Conservation (phyloP, 2,888 invertebrate species). For the Gortyna flavago region DNA sequence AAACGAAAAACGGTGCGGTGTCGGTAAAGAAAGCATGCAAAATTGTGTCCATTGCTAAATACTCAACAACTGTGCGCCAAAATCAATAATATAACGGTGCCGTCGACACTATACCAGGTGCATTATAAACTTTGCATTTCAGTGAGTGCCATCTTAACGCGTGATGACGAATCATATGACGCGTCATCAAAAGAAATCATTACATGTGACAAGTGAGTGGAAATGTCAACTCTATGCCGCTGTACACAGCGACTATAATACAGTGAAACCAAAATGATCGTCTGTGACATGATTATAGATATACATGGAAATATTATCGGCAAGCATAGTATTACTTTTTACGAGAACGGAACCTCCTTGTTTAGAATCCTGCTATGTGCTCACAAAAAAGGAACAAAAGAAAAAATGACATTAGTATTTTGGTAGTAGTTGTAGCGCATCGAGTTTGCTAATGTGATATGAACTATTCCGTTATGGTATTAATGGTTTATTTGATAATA, state of each 20-base stretch:
- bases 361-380: constrained; percentile 90
- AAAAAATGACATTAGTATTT: constrained; percentile 89
- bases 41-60: constrained; percentile 90
- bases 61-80: constrained; percentile 90
- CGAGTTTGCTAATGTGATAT: constrained; percentile 69
- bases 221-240: constrained; percentile 79
- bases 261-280: constrained; percentile 79
- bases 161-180: constrained; percentile 76
- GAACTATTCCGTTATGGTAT: constrained; percentile 69
- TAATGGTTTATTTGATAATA: constrained; percentile 65
- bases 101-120: constrained; percentile 89
- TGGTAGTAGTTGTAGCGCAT: constrained; percentile 77
- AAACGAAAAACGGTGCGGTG: constrained; percentile 89
- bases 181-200: constrained; percentile 89
- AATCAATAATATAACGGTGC: constrained; percentile 89
- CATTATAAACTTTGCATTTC: constrained; percentile 89
- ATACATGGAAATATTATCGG: constrained; percentile 84
- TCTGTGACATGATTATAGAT: constrained; percentile 80
- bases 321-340: constrained; percentile 88
- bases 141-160: constrained; percentile 90
- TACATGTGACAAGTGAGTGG: constrained; percentile 93
- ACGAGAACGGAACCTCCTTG: constrained; percentile 88
- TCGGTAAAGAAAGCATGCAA: constrained; percentile 90
- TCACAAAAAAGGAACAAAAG: constrained; percentile 87
- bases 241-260: constrained; percentile 75